Evolutionary conservation across 2,888 invertebrate genomes (phyloP), one percentile per base, ranked within the genome.

Genomic region (Shargacucullia verbasci): DNA sequence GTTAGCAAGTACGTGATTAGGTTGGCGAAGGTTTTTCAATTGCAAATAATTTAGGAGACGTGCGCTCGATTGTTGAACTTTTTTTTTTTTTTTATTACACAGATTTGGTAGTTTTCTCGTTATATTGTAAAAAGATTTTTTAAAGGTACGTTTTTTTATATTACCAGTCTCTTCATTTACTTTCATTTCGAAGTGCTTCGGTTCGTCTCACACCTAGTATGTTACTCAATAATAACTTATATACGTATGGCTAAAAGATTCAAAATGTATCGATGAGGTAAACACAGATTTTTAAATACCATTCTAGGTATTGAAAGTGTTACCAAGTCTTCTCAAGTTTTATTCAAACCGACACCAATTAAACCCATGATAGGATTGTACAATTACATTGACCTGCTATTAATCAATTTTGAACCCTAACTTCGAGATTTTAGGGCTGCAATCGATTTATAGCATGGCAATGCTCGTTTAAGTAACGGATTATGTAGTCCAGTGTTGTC

Each of bases 1-100:
- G 47, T 56, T 39, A 20, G 37, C 38, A 10, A 1, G 39, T 62
- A 57, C 61, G 64, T 57, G 61, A 37, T 27, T 31, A 8, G 25
- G 37, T 31, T 59, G 20, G 13, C 1, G 38, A 34, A 53, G 14
- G 9, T 14, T 44, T 34, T 14, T 33, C 8, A 37, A 33, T 44
- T 39, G 11, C 34, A 52, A 40, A 39, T 44, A 38, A 40, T 8
- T 40, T 45, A 13, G 5, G 25, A n/a, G 35, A 34, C 10, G 11
- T 29, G 10, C 8, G 8, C 6, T 20, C 12, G 27, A 38, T n/a
- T 37, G n/a, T 7, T 33, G 2, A 12, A 8, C 8, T 48, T 40
- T 44, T 48, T 8, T 9, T 9, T 35, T 48, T 58, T 48, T 9
- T 10, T 45, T 27, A 2, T 10, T 15, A 13, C 13, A 35, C 8